Evolutionary conservation across 2,797 vertebrate genomes (phyloP).

Genomic region (Discoglossus pictus): DNA sequence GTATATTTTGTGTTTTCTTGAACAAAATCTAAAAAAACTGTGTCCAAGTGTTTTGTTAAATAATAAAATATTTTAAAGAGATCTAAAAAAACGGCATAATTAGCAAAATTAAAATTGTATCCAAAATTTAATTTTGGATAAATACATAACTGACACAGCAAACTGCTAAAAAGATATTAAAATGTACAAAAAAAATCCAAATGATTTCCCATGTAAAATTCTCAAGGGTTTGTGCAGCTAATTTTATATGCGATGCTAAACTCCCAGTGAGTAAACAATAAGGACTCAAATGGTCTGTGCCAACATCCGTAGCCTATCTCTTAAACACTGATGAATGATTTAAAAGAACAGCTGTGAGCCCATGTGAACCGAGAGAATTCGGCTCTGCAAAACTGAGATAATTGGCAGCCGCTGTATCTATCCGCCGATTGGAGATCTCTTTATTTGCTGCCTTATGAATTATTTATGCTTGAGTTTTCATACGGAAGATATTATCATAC

Average conservation of each 20-base stretch:
- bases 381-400: constrained; percentile 65
- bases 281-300: constrained; percentile 58
- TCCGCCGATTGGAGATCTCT: constrained; percentile 68
- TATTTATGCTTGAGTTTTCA: constrained; percentile 59
- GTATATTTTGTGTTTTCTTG: no score
- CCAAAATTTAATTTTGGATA: no score
- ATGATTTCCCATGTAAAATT: constrained; percentile 46
- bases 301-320: constrained; percentile 51
- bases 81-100: no score
- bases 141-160: no score
- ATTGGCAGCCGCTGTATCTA: constrained; percentile 64
- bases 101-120: no score
- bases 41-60: no score
- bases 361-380: constrained; percentile 49
- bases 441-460: constrained; percentile 70
- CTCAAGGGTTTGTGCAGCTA: constrained; percentile 50
- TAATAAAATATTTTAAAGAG: no score
- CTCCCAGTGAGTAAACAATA: constrained; percentile 59
- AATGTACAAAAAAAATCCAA: constrained; percentile 33
- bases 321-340: constrained; percentile 63
- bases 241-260: constrained; percentile 58
- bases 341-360: constrained; percentile 67
- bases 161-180: neutral
- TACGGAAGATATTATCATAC: constrained; percentile 62
- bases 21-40: no score